Evolutionary conservation across 2,888 invertebrate genomes (phyloP), one percentile per base, ranked within the genome.

Genomic region (Thalpophila matura): DNA sequence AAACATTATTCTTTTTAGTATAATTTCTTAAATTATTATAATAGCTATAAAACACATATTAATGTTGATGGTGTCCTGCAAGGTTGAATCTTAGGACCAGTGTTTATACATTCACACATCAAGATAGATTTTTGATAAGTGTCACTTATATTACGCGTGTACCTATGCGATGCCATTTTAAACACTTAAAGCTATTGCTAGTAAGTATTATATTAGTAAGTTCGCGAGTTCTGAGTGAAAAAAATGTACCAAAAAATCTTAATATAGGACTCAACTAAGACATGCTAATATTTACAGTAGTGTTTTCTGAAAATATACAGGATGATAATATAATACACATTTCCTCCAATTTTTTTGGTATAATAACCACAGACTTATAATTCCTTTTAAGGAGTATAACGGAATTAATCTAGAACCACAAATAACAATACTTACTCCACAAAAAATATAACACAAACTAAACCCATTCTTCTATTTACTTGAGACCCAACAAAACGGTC

Each of bases 131-230:
- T 74, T 72, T 78, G 79, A 67, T 68, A 61, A 72, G 85, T 87
- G 85, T 89, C 56, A 84, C 81, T 83, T 81, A 83, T 74, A 82
- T 85, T 85, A 83, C 84, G 85, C 86, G 89, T 92, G 89, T 91
- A 86, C 91, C 85, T 89, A 91, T 86, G 90, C 88, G 82, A 86
- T 89, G 87, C 85, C 82, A 87, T 86, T 86, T 85, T 85, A 86
- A 91, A 95, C 94, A 95, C 93, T 94, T 94, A 95, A 94, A 95
- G 94, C 95, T 95, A 93, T 89, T 80, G 77, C 85, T 86, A 87
- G 46, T 66, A 68, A 60, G 49, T 79, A 77, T 73, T 74, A 79
- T 84, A 80, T 82, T 68, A 59, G 65, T 64, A 76, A 74, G 46
- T 58, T 56, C 72, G 62, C 82, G 80, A 84, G 87, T 88, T 89